Evolutionary conservation across 2,797 vertebrate genomes (phyloP).

Genomic region (Hybognathus amarus): DNA sequence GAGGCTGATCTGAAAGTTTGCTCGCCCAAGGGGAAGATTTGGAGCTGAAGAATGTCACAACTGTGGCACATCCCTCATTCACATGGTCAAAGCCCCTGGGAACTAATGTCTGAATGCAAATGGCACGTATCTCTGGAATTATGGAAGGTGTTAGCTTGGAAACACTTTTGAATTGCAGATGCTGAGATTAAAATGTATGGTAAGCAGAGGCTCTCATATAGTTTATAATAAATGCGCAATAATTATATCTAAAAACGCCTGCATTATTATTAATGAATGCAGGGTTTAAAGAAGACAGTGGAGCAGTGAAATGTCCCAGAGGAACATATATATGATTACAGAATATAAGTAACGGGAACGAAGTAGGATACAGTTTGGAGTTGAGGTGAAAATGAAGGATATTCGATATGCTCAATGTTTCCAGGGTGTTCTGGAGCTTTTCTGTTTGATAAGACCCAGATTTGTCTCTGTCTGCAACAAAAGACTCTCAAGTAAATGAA

Average conservation of each 20-base stretch:
- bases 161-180: conserved; percentile 6
- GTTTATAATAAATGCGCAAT: not conserved
- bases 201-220: not conserved
- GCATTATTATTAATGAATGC: conserved; percentile 29
- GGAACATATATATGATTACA: conserved; percentile 10
- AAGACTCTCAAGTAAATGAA: conserved; percentile 3
- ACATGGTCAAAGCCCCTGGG: conserved; percentile 30
- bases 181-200: not conserved
- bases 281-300: conserved; percentile 4
- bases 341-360: not conserved
- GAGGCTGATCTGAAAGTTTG: conserved; percentile 39
- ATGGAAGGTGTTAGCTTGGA: conserved; percentile 18
- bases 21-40: conserved; percentile 45
- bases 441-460: not conserved
- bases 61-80: conserved; percentile 45
- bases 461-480: not conserved
- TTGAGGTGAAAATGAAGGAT: not conserved
- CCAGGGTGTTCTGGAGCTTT: not conserved
- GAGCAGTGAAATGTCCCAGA: conserved; percentile 19
- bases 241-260: not conserved
- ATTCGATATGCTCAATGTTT: not conserved
- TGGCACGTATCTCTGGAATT: conserved; percentile 10
- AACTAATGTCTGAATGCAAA: conserved; percentile 45
- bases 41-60: conserved; percentile 46
- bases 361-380: not conserved